Evolutionary conservation across 2,888 invertebrate genomes (phyloP), one percentile per base, ranked within the genome.

Genomic region (Tachystola acroxantha): DNA sequence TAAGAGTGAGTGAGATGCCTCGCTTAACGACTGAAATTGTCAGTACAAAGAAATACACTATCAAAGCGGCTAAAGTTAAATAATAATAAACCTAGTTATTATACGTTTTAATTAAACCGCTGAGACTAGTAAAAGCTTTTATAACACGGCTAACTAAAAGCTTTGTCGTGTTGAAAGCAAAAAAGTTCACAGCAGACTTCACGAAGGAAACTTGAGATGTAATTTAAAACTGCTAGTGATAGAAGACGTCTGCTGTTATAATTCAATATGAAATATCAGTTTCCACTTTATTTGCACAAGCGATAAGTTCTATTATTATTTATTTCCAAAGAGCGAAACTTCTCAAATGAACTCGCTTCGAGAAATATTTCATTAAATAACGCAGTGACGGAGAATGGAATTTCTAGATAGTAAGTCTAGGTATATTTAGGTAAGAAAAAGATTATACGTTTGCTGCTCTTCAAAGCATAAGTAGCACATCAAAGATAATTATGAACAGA

Each of bases 321-420:
- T 12, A 20, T 19, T 32, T 27, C 24, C 1, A 7, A 27, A 12
- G 9, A 27, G 27, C 12, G 27, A 11, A 10, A 11, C 27, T 12
- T 19, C 14, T 35, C 9, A 16, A n/a, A 24, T 24, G 24, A 24
- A 24, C 2, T n/a, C n/a, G 24, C 19, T 20, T 20, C 11, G n/a
- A 32, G 5, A 12, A 35, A 35, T 11, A 12, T 20, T 29, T 20
- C 19, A 20, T 28, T 14, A 41, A 53, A 52, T 2, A 24, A n/a
- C 24, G n/a, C n/a, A 48, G 47, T 51, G 50, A 13, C n/a, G 11
- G 5, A n/a, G 9, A 24, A 22, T 27, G 11, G 27, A 27, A 11
- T 12, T 7, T 27, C 10, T 28, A n/a, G n/a, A n/a, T n/a, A n/a
- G n/a, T n/a, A n/a, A n/a, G n/a, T n/a, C n/a, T n/a, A n/a, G n/a